Evolutionary conservation across 2,888 invertebrate genomes (phyloP).

Genomic region (Linyphia triangularis): DNA sequence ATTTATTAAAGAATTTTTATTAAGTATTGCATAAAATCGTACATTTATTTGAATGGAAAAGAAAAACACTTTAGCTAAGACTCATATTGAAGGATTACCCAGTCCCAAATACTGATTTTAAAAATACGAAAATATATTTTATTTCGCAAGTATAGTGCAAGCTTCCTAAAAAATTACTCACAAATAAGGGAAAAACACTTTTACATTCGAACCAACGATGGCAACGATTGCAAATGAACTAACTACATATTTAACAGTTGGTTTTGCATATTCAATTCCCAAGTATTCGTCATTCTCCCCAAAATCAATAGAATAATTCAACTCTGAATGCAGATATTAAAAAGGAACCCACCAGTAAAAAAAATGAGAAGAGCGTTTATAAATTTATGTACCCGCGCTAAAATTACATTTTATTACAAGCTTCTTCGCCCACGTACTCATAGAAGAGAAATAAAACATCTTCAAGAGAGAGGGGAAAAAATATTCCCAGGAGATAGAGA

Average conservation of each 20-base stretch:
- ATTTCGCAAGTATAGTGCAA: no score
- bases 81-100: no score
- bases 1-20: no score
- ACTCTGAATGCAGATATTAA: conserved; percentile 41
- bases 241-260: not conserved
- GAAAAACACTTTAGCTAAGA: no score
- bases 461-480: not conserved
- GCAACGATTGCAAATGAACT: not conserved
- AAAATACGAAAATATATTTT: no score
- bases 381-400: conserved; percentile 55
- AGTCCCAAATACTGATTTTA: no score
- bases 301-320: conserved; percentile 29
- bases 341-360: not conserved
- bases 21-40: no score
- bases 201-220: not conserved
- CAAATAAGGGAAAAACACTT: not conserved
- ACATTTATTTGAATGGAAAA: no score
- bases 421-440: not conserved
- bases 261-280: conserved; percentile 36
- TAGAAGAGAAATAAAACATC: not conserved
- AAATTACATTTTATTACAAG: conserved; percentile 63
- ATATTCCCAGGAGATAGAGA: conserved; percentile 5
- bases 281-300: not conserved
- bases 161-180: not conserved
- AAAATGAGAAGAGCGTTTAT: conserved; percentile 10